Base-by-base conservation (phyloP, 2,113 vertebrate species). In the Pachypanchax playfairii region DNA sequence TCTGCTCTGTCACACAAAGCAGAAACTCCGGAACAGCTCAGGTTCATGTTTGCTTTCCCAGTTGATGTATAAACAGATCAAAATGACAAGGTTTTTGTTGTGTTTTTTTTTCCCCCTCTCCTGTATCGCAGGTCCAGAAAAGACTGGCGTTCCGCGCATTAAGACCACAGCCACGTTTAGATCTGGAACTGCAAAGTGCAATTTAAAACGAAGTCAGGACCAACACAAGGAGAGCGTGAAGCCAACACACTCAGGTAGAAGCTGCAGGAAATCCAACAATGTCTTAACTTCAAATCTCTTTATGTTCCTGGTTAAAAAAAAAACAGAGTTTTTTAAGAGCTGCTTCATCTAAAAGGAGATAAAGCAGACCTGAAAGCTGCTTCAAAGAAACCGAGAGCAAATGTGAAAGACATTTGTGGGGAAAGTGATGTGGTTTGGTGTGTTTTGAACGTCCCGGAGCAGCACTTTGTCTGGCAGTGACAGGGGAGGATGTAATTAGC, bases 101-200 rank as follows among this genome's bases (percentile, higher is more conserved):
- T n/a, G n/a, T 28, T 41, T 20, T 18, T 18, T 41, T n/a, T 39
- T 15, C 17, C 15, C n/a, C 81, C 90, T 88, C 14, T 90, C 69
- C 87, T 80, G n/a, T n/a, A n/a, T n/a, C 28, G 63, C 82, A 92
- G 89, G 92, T 55, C 60, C 79, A 64, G 90, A 89, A 64, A 67
- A 49, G 33, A 44, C 70, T 87, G 89, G 91, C 80, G 82, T 89
- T 63, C 78, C 91, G 53, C 91, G 91, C 80, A 73, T 97, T 87
- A 97, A 94, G 89, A 93, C 95, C 87, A 96, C 93, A 0, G 89
- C 95, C 82, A 96, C 94, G 21, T 96, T 99, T 91, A 96, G 93
- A 79, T 92, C 96, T 77, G 94, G 91, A 81, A 91, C 94, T 58
- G 89, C 94, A 70, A 95, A 93, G 89, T 99, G 96, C 93, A 94